Percentiles rank a stretch among this genome's conserved stretches.
phyloP scores from a whole-genome alignment of 1,140 invertebrate genomes.

The Teleogryllus occipitalis region DNA sequence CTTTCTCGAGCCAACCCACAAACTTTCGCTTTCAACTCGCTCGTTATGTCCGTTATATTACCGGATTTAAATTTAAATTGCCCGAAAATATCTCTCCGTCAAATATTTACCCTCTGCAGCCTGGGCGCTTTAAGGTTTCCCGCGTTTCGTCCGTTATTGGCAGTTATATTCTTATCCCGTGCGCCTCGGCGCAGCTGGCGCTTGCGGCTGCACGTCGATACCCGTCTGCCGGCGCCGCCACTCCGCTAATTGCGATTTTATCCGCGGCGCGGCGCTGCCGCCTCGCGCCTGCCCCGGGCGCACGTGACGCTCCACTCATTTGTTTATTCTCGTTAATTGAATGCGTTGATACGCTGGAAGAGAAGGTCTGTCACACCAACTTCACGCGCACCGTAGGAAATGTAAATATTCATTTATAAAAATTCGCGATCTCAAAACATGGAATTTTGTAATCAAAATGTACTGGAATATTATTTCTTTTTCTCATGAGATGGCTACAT shows the following conservation, averaged over 20 bases:
- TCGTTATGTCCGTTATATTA: neutral
- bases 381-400: too few relatives aligned
- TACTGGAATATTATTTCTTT: too few relatives aligned
- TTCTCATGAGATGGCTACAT: too few relatives aligned
- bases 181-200: neutral
- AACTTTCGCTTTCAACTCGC: neutral
- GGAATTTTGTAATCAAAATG: too few relatives aligned
- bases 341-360: too few relatives aligned
- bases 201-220: neutral
- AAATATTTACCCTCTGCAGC: neutral
- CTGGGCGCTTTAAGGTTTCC: neutral
- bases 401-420: too few relatives aligned
- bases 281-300: too few relatives aligned
- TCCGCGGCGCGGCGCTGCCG: neutral
- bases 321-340: too few relatives aligned
- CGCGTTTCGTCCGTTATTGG: neutral
- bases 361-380: too few relatives aligned
- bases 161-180: neutral
- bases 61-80: constrained; percentile 1
- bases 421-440: too few relatives aligned
- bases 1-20: neutral
- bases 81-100: neutral
- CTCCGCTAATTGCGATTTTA: neutral
- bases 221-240: neutral
- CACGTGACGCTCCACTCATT: too few relatives aligned